Conservation (phyloP, 2,797 vertebrate species). For the Enteromius trimaculatus region DNA sequence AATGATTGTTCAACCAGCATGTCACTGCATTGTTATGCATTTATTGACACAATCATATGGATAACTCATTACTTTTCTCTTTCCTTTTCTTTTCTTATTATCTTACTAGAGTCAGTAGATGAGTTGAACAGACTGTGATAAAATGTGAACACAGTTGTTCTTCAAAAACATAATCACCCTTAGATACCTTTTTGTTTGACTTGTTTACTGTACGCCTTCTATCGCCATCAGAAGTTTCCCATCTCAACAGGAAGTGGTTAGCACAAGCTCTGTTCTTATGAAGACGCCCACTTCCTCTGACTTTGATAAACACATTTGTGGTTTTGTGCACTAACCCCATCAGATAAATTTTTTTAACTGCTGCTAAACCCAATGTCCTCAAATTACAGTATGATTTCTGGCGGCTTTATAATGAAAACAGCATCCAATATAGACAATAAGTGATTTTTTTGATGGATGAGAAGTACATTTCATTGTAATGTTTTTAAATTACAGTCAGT, state of each 20-base stretch:
- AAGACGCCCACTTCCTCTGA: constrained; percentile 85
- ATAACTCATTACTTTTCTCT: background rate
- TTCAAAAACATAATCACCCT: constrained; percentile 45
- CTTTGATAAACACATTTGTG: constrained; percentile 84
- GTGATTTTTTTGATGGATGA: background rate
- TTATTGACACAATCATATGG: background rate
- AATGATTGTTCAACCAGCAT: constrained; percentile 8
- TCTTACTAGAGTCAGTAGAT: background rate
- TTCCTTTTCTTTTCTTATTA: background rate
- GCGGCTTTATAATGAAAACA: constrained; percentile 48
- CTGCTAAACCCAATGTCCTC: constrained; percentile 56
- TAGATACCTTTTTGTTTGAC: constrained; percentile 58
- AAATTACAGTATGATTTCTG: constrained; percentile 55
- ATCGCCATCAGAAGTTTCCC: constrained; percentile 67
- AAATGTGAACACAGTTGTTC: constrained; percentile 1
- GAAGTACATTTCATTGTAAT: background rate
- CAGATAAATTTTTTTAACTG: constrained; percentile 64
- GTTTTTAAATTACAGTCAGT: background rate
- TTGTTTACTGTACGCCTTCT: constrained; percentile 68
- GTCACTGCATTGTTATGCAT: background rate
- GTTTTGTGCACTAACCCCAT: constrained; percentile 71
- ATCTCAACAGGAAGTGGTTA: constrained; percentile 71
- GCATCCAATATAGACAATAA: constrained; percentile 1
- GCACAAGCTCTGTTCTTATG: constrained; percentile 66
- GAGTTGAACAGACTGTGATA: background rate